Evolutionary conservation across 2,797 vertebrate species (phyloP).

Genomic region (Parauchenoglanis punctatus): DNA sequence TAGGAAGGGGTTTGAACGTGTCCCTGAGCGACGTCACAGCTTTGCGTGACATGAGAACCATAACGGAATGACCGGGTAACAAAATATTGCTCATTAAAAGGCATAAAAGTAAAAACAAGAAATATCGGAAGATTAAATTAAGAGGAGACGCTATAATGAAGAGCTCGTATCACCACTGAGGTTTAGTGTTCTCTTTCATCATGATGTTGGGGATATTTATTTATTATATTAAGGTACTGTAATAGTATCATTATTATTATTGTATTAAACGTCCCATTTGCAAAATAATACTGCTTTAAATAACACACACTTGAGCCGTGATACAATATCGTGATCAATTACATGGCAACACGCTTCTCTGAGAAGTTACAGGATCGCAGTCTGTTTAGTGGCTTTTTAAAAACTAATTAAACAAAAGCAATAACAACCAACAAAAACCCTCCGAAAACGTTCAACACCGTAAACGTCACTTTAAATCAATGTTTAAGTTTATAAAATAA

Average conservation of each 20-base stretch:
- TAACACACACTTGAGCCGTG: too few relatives aligned
- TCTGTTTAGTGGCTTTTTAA: neutral
- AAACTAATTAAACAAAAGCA: neutral
- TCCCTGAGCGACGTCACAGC: neutral
- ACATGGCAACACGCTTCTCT: neutral
- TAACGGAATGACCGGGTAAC: constrained; percentile 14
- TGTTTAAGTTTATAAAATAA: neutral
- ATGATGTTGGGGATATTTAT: neutral
- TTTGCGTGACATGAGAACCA: neutral
- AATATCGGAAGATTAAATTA: too few relatives aligned
- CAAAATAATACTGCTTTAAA: neutral
- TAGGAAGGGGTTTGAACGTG: constrained; percentile 26
- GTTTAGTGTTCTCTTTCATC: neutral
- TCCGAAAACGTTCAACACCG: neutral
- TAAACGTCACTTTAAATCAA: neutral
- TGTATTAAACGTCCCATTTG: neutral
- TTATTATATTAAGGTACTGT: neutral
- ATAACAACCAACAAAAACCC: neutral
- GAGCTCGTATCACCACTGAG: too few relatives aligned
- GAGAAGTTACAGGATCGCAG: neutral
- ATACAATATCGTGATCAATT: neutral
- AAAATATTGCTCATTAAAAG: neutral
- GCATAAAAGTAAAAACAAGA: neutral
- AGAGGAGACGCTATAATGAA: too few relatives aligned
- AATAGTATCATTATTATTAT: neutral